Evolutionary conservation across 2,888 invertebrate genomes (phyloP).

Genomic region (Elegia similella): DNA sequence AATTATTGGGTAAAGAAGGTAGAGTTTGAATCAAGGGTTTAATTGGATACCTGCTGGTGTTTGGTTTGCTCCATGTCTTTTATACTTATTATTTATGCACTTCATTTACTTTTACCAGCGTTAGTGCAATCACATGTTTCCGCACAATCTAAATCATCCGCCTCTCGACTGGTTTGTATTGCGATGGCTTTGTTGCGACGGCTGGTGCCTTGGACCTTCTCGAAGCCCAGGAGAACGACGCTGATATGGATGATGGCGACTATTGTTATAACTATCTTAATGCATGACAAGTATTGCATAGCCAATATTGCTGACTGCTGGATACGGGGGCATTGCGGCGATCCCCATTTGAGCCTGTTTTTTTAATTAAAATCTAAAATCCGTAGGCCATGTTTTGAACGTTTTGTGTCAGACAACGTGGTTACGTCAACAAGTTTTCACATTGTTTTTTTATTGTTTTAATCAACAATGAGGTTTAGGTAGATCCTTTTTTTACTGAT

Average conservation of each 20-base stretch:
- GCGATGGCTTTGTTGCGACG: slow-evolving; percentile 23
- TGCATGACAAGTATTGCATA: slow-evolving; percentile 48
- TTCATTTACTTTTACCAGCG: slow-evolving; percentile 19
- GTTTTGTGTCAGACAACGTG: slow-evolving; percentile 19
- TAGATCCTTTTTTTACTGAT: not conserved
- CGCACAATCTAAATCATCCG: slow-evolving; percentile 41
- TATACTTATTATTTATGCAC: too few species aligned
- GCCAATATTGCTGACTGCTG: slow-evolving; percentile 34
- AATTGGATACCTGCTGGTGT: not conserved
- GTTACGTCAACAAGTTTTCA: slow-evolving; percentile 7
- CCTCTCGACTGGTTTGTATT: slow-evolving; percentile 29
- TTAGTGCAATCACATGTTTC: slow-evolving; percentile 44
- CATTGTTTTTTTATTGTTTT: slow-evolving; percentile 22
- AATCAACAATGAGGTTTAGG: slow-evolving; percentile 5
- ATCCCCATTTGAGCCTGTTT: slow-evolving; percentile 39
- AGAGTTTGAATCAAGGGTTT: not conserved
- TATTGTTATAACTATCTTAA: slow-evolving; percentile 45
- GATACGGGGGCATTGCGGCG: slow-evolving; percentile 45
- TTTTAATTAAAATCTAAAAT: slow-evolving; percentile 28
- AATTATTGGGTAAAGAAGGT: not conserved
- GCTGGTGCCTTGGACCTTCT: slow-evolving; percentile 28
- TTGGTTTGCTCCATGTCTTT: not conserved
- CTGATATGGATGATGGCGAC: slow-evolving; percentile 50
- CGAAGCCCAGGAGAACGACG: slow-evolving; percentile 42
- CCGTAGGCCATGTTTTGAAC: slow-evolving; percentile 35